These are phyloP conservation scores for Aelia acuminata DNA, from an alignment of 2,888 invertebrate species.

Conservation along the genomic window DNA sequence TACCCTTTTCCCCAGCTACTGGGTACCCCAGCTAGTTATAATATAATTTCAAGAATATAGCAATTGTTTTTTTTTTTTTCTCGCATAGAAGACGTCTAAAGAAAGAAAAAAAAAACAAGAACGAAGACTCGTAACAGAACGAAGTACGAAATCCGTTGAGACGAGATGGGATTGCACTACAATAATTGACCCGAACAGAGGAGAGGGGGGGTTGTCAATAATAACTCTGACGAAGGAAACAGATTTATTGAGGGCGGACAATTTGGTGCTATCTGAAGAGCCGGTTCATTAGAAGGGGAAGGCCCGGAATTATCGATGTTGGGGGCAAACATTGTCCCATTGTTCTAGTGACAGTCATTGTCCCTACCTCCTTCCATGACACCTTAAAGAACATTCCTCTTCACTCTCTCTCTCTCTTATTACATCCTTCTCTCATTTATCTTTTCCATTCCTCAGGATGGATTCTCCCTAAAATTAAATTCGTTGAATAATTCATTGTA, in stretches of 20 bases:
- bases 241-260: slow-evolving; percentile 13
- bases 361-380: not conserved
- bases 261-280: not conserved
- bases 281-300: slow-evolving; percentile 3
- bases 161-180: not conserved
- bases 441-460: not conserved
- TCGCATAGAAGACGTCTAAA: no score
- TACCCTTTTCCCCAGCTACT: no score
- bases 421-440: slow-evolving; percentile 48
- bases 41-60: no score
- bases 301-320: slow-evolving; percentile 16
- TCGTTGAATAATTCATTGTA: slow-evolving; percentile 36
- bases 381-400: slow-evolving; percentile 33
- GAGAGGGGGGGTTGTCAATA: not conserved
- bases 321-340: slow-evolving; percentile 12
- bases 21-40: no score
- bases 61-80: no score
- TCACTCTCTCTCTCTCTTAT: not conserved
- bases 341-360: slow-evolving; percentile 41
- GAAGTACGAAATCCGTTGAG: not conserved
- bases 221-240: not conserved
- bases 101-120: not conserved
- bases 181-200: not conserved
- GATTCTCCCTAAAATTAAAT: not conserved
- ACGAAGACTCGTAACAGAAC: not conserved